Percentiles rank a stretch among this genome's conserved stretches.
phyloP scores from a whole-genome alignment of 2,113 vertebrate species.

The Thryonomys swinderianus region DNA sequence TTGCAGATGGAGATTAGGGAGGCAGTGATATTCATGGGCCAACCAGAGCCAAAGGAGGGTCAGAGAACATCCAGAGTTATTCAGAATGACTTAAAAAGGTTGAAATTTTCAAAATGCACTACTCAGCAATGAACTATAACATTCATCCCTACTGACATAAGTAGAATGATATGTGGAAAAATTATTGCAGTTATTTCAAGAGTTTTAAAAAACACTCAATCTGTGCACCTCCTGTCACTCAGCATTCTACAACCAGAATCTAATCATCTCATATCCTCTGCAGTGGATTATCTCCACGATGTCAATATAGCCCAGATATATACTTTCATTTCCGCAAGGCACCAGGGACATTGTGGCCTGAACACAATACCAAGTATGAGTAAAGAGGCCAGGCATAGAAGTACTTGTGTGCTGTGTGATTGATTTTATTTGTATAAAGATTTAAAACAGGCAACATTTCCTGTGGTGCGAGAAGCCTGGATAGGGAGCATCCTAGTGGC shows the following conservation, averaged over 20 bases:
- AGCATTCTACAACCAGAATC: background rate
- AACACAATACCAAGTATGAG: background rate
- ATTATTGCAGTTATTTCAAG: background rate
- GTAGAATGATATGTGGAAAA: background rate
- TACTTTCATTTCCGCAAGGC: background rate
- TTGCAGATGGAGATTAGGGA: background rate
- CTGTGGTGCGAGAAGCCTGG: background rate
- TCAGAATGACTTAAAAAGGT: background rate
- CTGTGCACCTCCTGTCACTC: accelerated
- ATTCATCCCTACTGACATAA: background rate
- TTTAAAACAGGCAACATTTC: background rate
- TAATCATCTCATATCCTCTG: background rate
- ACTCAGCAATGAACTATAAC: background rate
- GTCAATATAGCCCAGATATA: background rate
- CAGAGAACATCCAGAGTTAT: background rate
- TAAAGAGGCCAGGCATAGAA: background rate
- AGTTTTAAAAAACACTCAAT: background rate
- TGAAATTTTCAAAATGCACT: background rate
- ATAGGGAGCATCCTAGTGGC: background rate
- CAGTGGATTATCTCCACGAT: background rate
- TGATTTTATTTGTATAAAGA: background rate
- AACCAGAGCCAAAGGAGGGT: background rate
- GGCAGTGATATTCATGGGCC: background rate
- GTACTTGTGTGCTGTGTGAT: background rate
- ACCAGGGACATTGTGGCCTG: background rate